Evolutionary conservation across 2,888 invertebrate genomes (phyloP), one percentile per base, ranked within the genome.

Genomic region (Exephanes ischioxanthus): DNA sequence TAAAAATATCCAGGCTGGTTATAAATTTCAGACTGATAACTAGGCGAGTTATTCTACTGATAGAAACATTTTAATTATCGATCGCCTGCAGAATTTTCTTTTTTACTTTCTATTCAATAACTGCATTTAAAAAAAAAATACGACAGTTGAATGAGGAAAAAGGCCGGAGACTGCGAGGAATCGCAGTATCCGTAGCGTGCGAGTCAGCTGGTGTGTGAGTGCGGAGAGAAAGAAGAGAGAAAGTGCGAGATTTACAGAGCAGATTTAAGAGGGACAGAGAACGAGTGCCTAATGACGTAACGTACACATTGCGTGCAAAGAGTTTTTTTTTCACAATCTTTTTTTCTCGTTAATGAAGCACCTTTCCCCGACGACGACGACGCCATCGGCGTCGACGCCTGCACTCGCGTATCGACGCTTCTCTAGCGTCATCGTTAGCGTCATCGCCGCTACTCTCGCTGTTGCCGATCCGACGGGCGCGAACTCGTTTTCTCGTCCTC

Each of bases 351-450:
- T 66, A 68, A 82, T 75, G 61, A 63, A 86, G 86, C 87, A 91
- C 90, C 91, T 91, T 89, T 85, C 87, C 82, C 79, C 82, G 87
- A 87, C 88, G 90, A 80, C 88, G 87, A 87, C 88, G 89, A 79
- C 84, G 80, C 73, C 80, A 87, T 72, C 88, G 89, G 86, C 88
- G 88, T 86, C 87, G 87, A 71, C 87, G 88, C 75, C 84, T 84
- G 63, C 83, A 87, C 67, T 84, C 79, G 83, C 72, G 81, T 81
- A 83, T 77, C 86, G 82, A 45, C 83, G 80, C 80, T 53, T 79
- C 79, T 19, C 55, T 55, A 58, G 53, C 71, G 71, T 77, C 37
- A 77, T 51, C 80, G 58, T 72, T 63, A 63, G 30, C 51, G 63
- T 63, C 84, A 72, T 16, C 11, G 58, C 67, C 68, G 71, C 67